Evolutionary conservation across 2,113 vertebrate species (phyloP).

Genomic region (Muntiacus muntjak): DNA sequence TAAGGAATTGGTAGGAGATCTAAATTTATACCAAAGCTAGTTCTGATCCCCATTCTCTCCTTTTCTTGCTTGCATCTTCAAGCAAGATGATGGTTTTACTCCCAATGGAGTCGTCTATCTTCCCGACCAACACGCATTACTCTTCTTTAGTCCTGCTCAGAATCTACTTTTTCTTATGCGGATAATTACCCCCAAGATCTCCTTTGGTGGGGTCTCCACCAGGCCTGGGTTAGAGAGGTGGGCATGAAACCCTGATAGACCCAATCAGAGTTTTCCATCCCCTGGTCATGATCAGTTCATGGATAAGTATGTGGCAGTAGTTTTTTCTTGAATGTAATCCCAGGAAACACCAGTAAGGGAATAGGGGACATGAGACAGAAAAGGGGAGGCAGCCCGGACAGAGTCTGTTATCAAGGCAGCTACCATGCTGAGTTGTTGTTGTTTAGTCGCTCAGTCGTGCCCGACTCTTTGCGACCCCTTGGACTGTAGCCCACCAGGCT

Average conservation of each 20-base stretch:
- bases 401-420: not conserved
- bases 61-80: not conserved
- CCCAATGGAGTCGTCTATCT: not conserved
- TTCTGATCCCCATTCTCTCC: not conserved
- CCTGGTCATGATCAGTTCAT: not conserved
- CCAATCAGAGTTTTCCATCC: not conserved
- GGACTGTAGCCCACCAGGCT: not conserved
- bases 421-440: accelerated
- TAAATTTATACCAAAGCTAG: not conserved
- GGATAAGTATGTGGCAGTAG: not conserved
- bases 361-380: not conserved
- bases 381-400: not conserved
- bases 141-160: not conserved
- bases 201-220: not conserved
- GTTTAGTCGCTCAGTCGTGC: accelerated
- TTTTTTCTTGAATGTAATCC: not conserved
- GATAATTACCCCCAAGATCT: not conserved
- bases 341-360: not conserved
- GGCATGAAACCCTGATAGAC: not conserved
- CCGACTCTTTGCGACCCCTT: not conserved
- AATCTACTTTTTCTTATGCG: not conserved
- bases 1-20: not conserved
- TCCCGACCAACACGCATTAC: not conserved
- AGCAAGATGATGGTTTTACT: not conserved
- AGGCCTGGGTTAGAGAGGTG: not conserved